Evolutionary conservation across 2,797 vertebrate genomes (phyloP).

Genomic region (Chromis chromis): DNA sequence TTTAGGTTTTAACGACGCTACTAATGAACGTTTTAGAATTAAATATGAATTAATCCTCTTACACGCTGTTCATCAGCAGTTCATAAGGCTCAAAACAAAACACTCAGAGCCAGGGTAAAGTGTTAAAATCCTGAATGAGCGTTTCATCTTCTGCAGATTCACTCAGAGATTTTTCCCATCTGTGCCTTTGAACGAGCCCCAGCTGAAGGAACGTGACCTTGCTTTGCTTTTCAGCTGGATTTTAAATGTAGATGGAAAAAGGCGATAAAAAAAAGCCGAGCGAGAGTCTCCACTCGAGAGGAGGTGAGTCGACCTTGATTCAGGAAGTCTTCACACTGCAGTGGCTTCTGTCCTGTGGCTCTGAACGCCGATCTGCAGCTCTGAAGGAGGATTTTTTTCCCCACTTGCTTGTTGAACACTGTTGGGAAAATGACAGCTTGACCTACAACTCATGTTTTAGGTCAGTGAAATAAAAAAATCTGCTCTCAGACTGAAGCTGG

Average conservation of each 20-base stretch:
- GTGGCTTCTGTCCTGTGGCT: not conserved
- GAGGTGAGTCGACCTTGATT: slow-evolving; percentile 49
- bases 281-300: slow-evolving; percentile 10
- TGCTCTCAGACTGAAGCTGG: not conserved
- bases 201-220: not conserved
- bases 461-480: not conserved
- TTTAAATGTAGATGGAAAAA: slow-evolving; percentile 27
- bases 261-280: slow-evolving; percentile 13
- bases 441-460: slow-evolving; percentile 13
- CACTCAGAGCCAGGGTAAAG: too few species aligned
- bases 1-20: too few species aligned
- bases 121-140: too few species aligned
- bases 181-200: too few species aligned
- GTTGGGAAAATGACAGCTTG: not conserved
- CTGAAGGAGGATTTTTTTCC: not conserved
- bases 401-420: not conserved
- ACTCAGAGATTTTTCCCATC: too few species aligned
- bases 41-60: too few species aligned
- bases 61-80: too few species aligned
- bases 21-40: too few species aligned
- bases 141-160: too few species aligned
- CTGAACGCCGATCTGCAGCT: not conserved
- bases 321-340: slow-evolving; percentile 23
- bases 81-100: too few species aligned
- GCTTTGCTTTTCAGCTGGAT: slow-evolving; percentile 28